Evolutionary conservation across 2,888 invertebrate species (phyloP).

Genomic region (Sipha maydis): DNA sequence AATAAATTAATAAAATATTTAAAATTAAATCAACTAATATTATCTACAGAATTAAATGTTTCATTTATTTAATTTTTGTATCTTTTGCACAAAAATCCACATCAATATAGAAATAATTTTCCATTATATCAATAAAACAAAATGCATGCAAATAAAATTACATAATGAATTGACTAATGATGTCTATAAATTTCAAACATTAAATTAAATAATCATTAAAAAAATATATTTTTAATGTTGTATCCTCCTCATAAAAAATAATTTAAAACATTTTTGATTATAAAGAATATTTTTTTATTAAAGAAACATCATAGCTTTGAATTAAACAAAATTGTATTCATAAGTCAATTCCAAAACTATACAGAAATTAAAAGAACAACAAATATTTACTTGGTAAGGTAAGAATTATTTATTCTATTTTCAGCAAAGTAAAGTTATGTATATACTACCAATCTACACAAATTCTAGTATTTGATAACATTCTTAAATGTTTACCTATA

Average conservation of each 20-base stretch:
- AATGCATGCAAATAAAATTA: no score
- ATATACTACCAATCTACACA: background rate
- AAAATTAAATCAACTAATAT: background rate
- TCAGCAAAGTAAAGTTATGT: background rate
- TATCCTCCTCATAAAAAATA: background rate
- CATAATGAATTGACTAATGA: no score
- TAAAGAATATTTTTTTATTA: background rate
- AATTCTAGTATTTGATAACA: background rate
- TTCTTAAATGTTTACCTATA: background rate
- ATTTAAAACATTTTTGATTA: background rate
- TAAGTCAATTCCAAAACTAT: background rate
- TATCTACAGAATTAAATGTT: background rate
- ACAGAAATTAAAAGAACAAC: background rate
- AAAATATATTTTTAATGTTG: background rate
- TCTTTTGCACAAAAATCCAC: background rate
- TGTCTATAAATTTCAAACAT: no score
- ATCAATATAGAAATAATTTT: no score
- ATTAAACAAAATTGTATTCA: background rate
- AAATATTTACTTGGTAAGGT: background rate
- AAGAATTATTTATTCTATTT: background rate
- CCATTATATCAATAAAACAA: no score
- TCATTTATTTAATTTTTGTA: background rate
- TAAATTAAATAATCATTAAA: no score
- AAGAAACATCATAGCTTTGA: background rate
- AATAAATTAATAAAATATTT: background rate